Base-by-base conservation (phyloP, 2,113 vertebrate species). In the Hippoglossus stenolepis region DNA sequence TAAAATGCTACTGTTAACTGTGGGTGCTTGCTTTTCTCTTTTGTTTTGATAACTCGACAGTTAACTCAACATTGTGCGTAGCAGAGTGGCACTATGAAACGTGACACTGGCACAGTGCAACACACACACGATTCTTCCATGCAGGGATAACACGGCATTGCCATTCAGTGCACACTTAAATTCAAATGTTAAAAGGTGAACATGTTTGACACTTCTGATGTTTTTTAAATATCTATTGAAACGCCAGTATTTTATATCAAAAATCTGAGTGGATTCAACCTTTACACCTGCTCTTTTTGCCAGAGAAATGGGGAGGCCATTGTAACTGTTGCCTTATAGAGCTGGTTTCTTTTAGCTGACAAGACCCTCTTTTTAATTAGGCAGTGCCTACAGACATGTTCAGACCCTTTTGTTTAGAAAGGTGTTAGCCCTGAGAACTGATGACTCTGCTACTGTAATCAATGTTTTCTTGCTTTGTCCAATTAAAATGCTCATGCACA, bases 391-490 rank as follows among this genome's bases (percentile, higher is more conserved):
- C 85, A 73, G 83, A 90, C 85, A 82, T 92, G 91, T 93, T 91
- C 86, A 91, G 66, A 90, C 86, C 85, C 68, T 87, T 89, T 89
- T 85, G 82, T 92, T 91, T 86, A 81, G 87, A 89, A 87, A 91
- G 91, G 85, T 85, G 91, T 92, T 91, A 75, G 82, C 89, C 91
- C 89, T 87, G 83, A 85, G 77, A 91, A 93, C 85, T 82, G 88
- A 89, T 89, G 90, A 93, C 90, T 92, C 92, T 93, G 91, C 93
- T 93, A 92, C 91, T 93, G 89, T 93, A 93, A 91, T 90, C 90
- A 87, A 90, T 91, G 85, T 93, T 91, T 93, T 93, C 89, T 92
- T 94, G 93, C 92, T 92, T 94, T 94, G 92, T 94, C 89, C 87
- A 90, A 94, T 94, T 93, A 93, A 93, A 94, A 92, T 92, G 90